Conservation (phyloP, 2,888 invertebrate species). For the Conus canariensis region DNA sequence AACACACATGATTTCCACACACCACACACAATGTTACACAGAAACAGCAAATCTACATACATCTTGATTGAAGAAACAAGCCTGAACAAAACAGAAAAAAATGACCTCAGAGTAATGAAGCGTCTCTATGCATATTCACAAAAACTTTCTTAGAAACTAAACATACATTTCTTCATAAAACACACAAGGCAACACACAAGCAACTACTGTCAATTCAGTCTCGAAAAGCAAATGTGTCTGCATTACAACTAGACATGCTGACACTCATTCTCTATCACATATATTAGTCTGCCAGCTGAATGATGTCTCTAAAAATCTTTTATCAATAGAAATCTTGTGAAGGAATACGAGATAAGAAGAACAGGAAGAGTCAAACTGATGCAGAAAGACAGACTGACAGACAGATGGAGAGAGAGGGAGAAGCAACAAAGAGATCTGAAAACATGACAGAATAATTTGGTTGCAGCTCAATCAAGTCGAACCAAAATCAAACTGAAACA, state of each 20-base stretch:
- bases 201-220: not conserved
- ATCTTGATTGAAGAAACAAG: conserved; percentile 35
- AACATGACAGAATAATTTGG: not conserved
- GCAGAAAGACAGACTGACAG: not conserved
- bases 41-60: conserved; percentile 29
- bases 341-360: too few relatives aligned
- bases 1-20: conserved; percentile 1
- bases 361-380: not conserved
- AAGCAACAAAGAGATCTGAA: not conserved
- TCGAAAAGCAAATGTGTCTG: not conserved
- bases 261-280: too few relatives aligned
- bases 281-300: too few relatives aligned
- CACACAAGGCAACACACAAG: not conserved
- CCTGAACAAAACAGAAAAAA: conserved; percentile 30
- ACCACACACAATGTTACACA: conserved; percentile 21
- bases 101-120: not conserved
- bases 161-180: not conserved
- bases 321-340: too few relatives aligned
- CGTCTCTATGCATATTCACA: not conserved
- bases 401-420: not conserved
- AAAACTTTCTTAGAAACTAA: not conserved
- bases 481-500: conserved; percentile 8
- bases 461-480: conserved; percentile 1
- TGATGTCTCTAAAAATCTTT: too few relatives aligned
- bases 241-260: too few relatives aligned